Conservation (phyloP, 2,888 invertebrate species). For the Spodoptera picta region DNA sequence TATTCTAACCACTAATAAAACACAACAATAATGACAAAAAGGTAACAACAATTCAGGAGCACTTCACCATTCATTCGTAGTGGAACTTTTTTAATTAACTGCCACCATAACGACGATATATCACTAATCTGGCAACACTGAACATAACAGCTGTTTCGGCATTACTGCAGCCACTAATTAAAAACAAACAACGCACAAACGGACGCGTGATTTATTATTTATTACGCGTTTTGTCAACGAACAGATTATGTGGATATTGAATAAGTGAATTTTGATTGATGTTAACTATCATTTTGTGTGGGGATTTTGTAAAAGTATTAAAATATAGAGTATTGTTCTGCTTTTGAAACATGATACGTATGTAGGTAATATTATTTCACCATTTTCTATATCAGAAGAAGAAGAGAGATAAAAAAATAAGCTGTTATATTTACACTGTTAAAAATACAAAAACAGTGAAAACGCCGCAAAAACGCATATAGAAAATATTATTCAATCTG, state of each 20-base stretch:
- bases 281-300: slow-evolving; percentile 13
- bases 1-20: slow-evolving; percentile 14
- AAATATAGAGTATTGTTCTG: too few species aligned
- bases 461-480: too few species aligned
- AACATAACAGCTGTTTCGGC: slow-evolving; percentile 50
- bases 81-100: slow-evolving; percentile 55
- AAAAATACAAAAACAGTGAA: too few species aligned
- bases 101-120: slow-evolving; percentile 48
- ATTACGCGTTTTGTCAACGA: slow-evolving; percentile 52
- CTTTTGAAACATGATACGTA: too few species aligned
- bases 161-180: slow-evolving; percentile 72
- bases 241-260: slow-evolving; percentile 42
- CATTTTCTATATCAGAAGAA: too few species aligned
- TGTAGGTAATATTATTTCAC: too few species aligned
- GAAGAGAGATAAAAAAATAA: too few species aligned
- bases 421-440: too few species aligned
- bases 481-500: too few species aligned
- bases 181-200: slow-evolving; percentile 79
- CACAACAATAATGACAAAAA: slow-evolving; percentile 7
- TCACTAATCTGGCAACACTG: slow-evolving; percentile 55
- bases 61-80: slow-evolving; percentile 38
- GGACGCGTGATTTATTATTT: slow-evolving; percentile 59
- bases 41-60: slow-evolving; percentile 28
- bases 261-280: slow-evolving; percentile 49
- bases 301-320: too few species aligned